A percentile compares a stretch with the other conserved stretches of the same genome.
Evolutionary conservation across 1,140 invertebrate genomes (phyloP).

Genomic region (Gryllus bimaculatus): DNA sequence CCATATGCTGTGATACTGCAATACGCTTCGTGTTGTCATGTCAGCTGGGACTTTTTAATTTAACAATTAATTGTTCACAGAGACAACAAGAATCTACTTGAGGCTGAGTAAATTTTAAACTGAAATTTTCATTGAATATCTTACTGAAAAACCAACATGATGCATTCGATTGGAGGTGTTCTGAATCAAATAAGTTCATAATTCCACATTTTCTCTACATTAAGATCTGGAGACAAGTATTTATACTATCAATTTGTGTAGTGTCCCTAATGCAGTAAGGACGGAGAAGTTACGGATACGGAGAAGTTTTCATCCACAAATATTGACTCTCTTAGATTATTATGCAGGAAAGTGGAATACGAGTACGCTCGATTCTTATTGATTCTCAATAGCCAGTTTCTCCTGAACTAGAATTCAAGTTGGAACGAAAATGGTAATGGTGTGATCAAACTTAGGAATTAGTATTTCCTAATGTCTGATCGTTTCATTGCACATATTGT

Average conservation of each 20-base stretch:
- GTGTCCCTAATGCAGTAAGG: background rate
- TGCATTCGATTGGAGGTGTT: background rate
- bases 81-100: background rate
- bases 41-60: background rate
- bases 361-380: no score
- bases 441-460: no score
- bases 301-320: no score
- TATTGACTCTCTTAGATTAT: no score
- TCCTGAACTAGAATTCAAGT: no score
- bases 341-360: no score
- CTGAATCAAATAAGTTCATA: background rate
- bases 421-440: no score
- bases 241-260: slow-evolving; percentile 9
- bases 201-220: slow-evolving; percentile 8
- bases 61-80: background rate
- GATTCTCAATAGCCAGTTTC: no score
- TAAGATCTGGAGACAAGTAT: background rate
- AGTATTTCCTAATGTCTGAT: no score
- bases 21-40: background rate
- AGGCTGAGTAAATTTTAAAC: background rate
- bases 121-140: background rate
- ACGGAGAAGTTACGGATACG: no score
- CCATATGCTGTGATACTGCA: background rate
- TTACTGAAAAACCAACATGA: background rate
- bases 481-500: no score